Evolutionary conservation across 2,888 invertebrate species (phyloP), one percentile per base, ranked within the genome.

Genomic region (Megaustenia siamemsis): DNA sequence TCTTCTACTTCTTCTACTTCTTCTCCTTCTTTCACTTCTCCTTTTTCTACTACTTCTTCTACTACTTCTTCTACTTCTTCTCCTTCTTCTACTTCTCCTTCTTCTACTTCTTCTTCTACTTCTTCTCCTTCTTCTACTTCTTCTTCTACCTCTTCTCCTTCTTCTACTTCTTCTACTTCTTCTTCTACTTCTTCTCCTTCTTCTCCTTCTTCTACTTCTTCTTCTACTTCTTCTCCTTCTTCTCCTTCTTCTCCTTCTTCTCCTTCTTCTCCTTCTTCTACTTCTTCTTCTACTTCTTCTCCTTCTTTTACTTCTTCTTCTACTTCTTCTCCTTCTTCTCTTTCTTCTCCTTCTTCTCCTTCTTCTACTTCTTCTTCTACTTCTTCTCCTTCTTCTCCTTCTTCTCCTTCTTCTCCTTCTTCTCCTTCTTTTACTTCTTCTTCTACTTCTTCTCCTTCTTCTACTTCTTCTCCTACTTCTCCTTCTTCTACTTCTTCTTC

Each of bases 1-100:
- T n/a, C 76, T 76, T 10, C 76, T 76, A 49, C 76, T 53, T 10
- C 76, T 76, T n/a, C 76, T 76, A 49, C 76, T 76, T n/a, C 76
- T 32, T n/a, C 76, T 53, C 0, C 76, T 8, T 28, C n/a, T 53
- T 1, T 53, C 1, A 49, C n/a, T 53, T n/a, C 45, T 53, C 6
- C 45, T 49, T n/a, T n/a, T 2, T n/a, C 45, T 53, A 49, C 45
- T 49, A 49, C 10, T 49, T 45, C 45, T 45, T 45, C 40, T 75
- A 43, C 40, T 75, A 40, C 40, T 43, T 38, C 40, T 12, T 56
- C 4, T 12, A 24, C 56, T 12, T 56, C 56, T 6, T 6, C 56
- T 12, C 18, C 56, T 12, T n/a, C 5, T 56, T 21, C 5, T 3
- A 21, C n/a, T 56, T 5, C n/a, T 56, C 56, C n/a, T n/a, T 5